Evolutionary conservation across 2,113 vertebrate genomes (phyloP).

Genomic region (Brachyhypopomus gauderio): DNA sequence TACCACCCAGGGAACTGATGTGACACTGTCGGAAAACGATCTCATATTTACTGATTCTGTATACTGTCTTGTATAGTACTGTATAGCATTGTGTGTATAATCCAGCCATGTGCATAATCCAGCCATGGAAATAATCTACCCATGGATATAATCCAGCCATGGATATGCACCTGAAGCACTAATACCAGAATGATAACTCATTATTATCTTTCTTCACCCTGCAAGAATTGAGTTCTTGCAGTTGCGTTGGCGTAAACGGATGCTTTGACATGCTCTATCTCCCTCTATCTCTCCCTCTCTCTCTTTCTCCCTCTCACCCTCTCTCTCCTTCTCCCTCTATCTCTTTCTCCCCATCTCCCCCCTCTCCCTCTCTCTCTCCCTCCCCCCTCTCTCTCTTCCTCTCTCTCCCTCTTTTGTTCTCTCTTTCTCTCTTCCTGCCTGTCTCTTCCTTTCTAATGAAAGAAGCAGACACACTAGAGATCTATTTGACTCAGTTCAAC

Average conservation of each 20-base stretch:
- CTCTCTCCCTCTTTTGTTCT: constrained; percentile 15
- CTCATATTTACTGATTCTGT: neutral
- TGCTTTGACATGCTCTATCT: neutral
- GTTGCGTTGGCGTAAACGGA: neutral
- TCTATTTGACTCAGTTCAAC: constrained; percentile 36
- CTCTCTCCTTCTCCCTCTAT: constrained; percentile 1
- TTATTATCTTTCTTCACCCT: neutral
- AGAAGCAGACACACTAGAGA: constrained; percentile 37
- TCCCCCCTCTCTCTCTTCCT: neutral
- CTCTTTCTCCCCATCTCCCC: neutral
- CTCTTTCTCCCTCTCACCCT: neutral
- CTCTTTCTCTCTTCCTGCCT: neutral
- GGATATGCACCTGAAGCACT: neutral
- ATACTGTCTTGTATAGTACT: too few relatives aligned
- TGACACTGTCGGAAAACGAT: too few relatives aligned
- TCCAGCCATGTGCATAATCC: constrained; percentile 1
- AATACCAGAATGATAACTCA: constrained; percentile 2
- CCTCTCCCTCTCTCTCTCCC: neutral
- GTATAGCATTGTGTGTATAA: neutral
- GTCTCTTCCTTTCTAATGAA: constrained; percentile 11
- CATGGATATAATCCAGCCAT: neutral
- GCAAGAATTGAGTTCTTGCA: neutral
- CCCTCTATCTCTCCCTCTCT: neutral
- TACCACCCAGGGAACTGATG: too few relatives aligned
- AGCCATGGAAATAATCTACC: constrained; percentile 1